A percentile compares a stretch with the other conserved stretches of the same genome.
phyloP scores from a whole-genome alignment of 2,113 vertebrate genomes.

The Phrynosoma platyrhinos region DNA sequence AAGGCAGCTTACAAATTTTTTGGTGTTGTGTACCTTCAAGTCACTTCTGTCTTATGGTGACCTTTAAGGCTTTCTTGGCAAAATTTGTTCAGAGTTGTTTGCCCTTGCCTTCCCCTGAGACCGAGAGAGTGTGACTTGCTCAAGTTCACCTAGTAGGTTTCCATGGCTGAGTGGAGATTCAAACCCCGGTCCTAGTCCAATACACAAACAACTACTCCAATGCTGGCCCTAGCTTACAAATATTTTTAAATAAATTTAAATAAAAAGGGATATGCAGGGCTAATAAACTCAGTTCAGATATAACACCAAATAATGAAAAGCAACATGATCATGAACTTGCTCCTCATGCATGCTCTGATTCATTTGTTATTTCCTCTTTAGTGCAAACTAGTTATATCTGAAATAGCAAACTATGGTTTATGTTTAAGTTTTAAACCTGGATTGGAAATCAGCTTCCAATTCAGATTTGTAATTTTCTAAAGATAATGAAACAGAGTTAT shows the following conservation, averaged over 20 bases:
- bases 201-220: not conserved
- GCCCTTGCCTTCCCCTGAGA: no score
- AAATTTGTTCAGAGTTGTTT: no score
- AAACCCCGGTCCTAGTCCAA: no score
- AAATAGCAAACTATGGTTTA: not conserved
- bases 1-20: not conserved
- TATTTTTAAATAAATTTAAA: not conserved
- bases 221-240: not conserved
- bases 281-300: not conserved
- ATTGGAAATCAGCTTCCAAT: not conserved
- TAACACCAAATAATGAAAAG: not conserved
- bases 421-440: not conserved
- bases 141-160: no score
- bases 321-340: not conserved
- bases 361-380: not conserved
- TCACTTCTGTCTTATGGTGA: no score
- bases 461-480: not conserved
- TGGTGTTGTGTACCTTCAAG: no score
- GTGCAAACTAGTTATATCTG: not conserved
- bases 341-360: not conserved
- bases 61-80: no score
- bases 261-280: not conserved
- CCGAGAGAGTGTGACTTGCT: no score
- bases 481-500: not conserved
- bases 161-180: no score